These are phyloP conservation scores for Noctua pronuba DNA, from an alignment of 2,888 invertebrate species.

Conservation along the genomic window DNA sequence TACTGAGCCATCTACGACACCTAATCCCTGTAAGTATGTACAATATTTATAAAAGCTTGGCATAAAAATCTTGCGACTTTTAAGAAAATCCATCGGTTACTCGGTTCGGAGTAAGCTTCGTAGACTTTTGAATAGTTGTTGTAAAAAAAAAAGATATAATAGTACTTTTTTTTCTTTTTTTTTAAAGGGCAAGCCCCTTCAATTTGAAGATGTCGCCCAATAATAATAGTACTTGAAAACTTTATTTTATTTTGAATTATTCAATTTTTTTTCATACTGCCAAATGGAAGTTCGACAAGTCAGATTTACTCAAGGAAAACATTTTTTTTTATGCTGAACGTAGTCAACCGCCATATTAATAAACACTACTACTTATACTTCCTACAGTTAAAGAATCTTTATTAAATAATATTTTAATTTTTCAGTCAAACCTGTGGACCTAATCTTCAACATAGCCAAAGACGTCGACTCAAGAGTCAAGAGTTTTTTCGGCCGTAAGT, in stretches of 20 bases:
- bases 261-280: neutral
- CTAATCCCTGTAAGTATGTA: neutral
- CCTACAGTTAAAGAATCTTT: neutral
- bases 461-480: neutral
- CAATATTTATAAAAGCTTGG: neutral
- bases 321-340: neutral
- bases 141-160: neutral
- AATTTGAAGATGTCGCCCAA: no score
- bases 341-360: neutral
- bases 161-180: no score
- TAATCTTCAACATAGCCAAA: accelerated
- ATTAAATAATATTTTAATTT: neutral
- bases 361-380: neutral
- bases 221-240: no score
- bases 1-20: neutral
- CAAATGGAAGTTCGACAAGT: neutral
- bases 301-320: neutral
- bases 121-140: neutral
- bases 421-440: neutral
- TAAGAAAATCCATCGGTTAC: neutral
- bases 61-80: neutral
- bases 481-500: neutral
- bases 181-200: no score
- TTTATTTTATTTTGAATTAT: no score
- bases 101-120: neutral